Evolutionary conservation across 2,797 vertebrate genomes (phyloP), one percentile per base, ranked within the genome.

Genomic region (Enteromius afrohamiltoni): DNA sequence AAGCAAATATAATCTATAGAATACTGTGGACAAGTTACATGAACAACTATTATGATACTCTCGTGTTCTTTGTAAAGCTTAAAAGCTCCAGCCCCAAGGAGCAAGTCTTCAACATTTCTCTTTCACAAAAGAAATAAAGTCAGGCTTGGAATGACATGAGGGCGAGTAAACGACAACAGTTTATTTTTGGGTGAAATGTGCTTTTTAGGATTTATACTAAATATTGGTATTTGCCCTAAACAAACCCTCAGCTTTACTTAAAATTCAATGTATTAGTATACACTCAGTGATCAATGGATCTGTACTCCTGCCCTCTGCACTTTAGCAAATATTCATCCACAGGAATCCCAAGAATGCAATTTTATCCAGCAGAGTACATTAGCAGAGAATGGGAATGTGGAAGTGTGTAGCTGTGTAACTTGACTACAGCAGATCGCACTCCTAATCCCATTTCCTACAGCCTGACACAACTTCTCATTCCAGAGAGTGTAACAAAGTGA

Each of bases 311-410:
- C 71, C 68, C 83, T 79, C 76, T 83, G 80, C 62, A 76, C 67
- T 73, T 51, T 73, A 60, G 37, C 29, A 51, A 62, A 62, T 81
- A 64, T 84, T 71, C 82, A 85, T 78, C 79, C 77, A 84, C 68
- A 86, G 84, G 88, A 88, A 90, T 85, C 86, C 75, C 76, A 86
- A 40, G 76, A 79, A 86, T 88, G 83, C 77, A 70, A 58, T 73
- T 70, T 83, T 75, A 89, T 85, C 83, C 83, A 83, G 79, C 60
- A 70, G 73, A 81, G 73, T 68, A 60, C 77, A 85, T 87, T 86
- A 86, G 55, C 58, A 47, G 49, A 67, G 77, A 85, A 83, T 2
- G 26, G 47, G 80, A 70, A 77, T 75, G 80, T 79, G 73, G 77
- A 83, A 23, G 70, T 85, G 60, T 58, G 26, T 42, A 58, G 77